Evolutionary conservation across 2,888 invertebrate genomes (phyloP).

Genomic region (Seira musarum): DNA sequence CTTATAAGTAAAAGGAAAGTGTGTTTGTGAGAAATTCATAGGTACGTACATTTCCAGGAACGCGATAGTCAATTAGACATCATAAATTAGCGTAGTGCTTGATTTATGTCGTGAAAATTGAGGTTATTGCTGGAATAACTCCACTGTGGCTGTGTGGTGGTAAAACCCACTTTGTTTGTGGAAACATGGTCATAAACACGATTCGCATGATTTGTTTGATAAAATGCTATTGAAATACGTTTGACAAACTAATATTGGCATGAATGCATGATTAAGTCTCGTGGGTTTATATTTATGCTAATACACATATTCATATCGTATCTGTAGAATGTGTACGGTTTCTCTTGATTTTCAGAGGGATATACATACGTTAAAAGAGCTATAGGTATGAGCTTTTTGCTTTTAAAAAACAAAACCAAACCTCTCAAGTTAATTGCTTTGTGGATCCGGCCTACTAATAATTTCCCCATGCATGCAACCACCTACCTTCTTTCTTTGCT

Average conservation of each 20-base stretch:
- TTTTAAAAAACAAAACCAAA: slow-evolving; percentile 31
- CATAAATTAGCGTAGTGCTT: slow-evolving; percentile 54
- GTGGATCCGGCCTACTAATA: slow-evolving; percentile 42
- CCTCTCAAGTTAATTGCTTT: slow-evolving; percentile 48
- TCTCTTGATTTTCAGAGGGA: slow-evolving; percentile 38
- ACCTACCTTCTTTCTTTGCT: background rate
- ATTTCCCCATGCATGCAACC: slow-evolving; percentile 42
- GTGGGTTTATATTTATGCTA: background rate
- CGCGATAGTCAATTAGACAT: slow-evolving; percentile 54
- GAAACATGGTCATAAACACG: slow-evolving; percentile 17
- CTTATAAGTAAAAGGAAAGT: too few species aligned
- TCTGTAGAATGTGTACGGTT: background rate
- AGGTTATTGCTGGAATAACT: slow-evolving; percentile 19
- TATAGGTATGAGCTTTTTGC: too few species aligned
- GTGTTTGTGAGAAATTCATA: background rate
- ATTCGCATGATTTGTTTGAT: slow-evolving; percentile 38
- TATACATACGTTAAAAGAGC: background rate
- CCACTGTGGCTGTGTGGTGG: slow-evolving; percentile 15
- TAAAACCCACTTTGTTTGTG: slow-evolving; percentile 36
- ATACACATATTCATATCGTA: too few species aligned
- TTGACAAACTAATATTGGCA: slow-evolving; percentile 9
- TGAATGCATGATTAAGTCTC: background rate
- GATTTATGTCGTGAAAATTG: slow-evolving; percentile 53
- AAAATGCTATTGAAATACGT: background rate
- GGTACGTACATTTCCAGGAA: slow-evolving; percentile 51